Evolutionary conservation across 2,888 invertebrate genomes (phyloP).

Genomic region (Fragum fragum): DNA sequence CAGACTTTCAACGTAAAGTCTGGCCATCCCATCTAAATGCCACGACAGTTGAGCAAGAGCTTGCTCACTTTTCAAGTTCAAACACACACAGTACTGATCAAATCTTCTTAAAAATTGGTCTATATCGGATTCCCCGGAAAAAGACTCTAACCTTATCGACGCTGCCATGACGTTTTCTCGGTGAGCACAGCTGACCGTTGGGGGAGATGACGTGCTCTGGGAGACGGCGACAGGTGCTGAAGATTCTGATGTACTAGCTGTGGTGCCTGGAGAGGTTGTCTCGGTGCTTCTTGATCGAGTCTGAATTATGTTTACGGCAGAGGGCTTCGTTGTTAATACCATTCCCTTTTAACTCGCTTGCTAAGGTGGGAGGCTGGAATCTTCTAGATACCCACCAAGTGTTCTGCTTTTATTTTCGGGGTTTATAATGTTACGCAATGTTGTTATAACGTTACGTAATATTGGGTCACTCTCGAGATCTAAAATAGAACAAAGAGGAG

Average conservation of each 20-base stretch:
- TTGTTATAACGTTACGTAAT: too few species aligned
- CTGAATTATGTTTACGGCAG: background rate
- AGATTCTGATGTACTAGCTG: background rate
- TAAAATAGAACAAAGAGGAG: too few species aligned
- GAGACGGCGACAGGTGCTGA: background rate
- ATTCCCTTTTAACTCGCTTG: too few species aligned
- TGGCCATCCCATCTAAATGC: slow-evolving; percentile 23
- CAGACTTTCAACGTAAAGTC: slow-evolving; percentile 18
- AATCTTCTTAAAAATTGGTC: slow-evolving; percentile 22
- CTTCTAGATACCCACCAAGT: too few species aligned
- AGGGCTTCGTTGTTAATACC: slow-evolving; percentile 2
- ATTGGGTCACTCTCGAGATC: too few species aligned
- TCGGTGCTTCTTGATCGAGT: background rate
- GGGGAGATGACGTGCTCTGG: background rate
- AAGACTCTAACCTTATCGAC: slow-evolving; percentile 18
- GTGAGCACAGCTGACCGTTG: too few species aligned
- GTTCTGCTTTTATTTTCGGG: too few species aligned
- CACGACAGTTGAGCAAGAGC: slow-evolving; percentile 25
- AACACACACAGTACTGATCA: slow-evolving; percentile 27
- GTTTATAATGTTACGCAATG: too few species aligned
- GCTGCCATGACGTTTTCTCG: background rate
- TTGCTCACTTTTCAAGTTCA: slow-evolving; percentile 7
- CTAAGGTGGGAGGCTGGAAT: slow-evolving; percentile 2
- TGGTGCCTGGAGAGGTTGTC: background rate
- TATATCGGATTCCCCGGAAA: slow-evolving; percentile 27